phyloP scores from a whole-genome alignment of 2,888 invertebrate genomes.

The Geotrupes spiniger region DNA sequence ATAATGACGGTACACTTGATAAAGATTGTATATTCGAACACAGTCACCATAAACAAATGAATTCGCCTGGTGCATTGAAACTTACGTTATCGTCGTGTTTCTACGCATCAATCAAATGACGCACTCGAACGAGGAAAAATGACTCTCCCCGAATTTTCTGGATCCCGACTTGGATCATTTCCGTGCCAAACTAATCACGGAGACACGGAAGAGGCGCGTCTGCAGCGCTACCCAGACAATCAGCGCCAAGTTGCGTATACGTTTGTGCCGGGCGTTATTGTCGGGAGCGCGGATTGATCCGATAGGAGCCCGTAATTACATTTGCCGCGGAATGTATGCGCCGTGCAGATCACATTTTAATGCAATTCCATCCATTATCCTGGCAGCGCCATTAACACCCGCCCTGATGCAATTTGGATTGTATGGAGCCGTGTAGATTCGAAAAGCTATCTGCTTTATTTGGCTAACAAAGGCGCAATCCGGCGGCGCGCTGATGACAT shows the following conservation, averaged over 20 bases:
- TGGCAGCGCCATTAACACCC: slow-evolving; percentile 52
- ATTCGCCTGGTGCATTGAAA: too few species aligned
- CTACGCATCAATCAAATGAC: too few species aligned
- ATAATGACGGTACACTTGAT: too few species aligned
- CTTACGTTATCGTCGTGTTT: too few species aligned
- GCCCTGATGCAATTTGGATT: slow-evolving; percentile 52
- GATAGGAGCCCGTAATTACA: slow-evolving; percentile 33
- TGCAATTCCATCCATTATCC: slow-evolving; percentile 56
- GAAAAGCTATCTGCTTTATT: slow-evolving; percentile 49
- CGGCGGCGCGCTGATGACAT: slow-evolving; percentile 42
- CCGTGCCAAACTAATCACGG: slow-evolving; percentile 10
- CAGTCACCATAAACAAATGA: too few species aligned
- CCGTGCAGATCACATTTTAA: slow-evolving; percentile 56
- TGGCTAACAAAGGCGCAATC: slow-evolving; percentile 45
- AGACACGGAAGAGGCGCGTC: slow-evolving; percentile 20
- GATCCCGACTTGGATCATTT: too few species aligned
- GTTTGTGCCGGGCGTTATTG: slow-evolving; percentile 17
- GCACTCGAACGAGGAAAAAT: too few species aligned
- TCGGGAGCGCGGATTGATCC: slow-evolving; percentile 40
- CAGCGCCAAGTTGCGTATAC: slow-evolving; percentile 25
- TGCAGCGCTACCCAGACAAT: slow-evolving; percentile 20
- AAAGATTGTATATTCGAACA: too few species aligned
- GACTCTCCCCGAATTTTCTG: too few species aligned
- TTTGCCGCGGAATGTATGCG: slow-evolving; percentile 41
- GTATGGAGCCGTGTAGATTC: slow-evolving; percentile 45